Evolutionary conservation across 2,113 vertebrate species (phyloP).

Genomic region (Triplophysa siluroides): DNA sequence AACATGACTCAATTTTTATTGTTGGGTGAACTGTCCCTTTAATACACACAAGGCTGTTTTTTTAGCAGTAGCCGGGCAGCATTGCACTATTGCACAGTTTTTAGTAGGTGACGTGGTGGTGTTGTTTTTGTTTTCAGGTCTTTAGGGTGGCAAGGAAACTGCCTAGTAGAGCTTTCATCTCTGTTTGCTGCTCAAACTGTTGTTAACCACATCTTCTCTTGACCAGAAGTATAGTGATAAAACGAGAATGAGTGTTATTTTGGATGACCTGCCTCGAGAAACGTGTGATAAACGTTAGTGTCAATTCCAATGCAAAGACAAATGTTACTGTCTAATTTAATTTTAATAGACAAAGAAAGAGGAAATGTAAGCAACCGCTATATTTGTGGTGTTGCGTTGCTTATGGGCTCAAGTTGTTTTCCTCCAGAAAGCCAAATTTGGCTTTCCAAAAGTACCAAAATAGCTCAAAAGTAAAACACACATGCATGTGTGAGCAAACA

Average conservation of each 20-base stretch:
- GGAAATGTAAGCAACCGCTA: neutral
- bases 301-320: neutral
- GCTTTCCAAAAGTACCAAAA: too few relatives aligned
- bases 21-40: neutral
- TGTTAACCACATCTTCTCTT: constrained; percentile 1
- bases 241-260: neutral
- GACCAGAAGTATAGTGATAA: neutral
- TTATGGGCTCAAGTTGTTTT: neutral
- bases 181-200: neutral
- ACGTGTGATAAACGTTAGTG: neutral
- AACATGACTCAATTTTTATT: neutral
- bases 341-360: neutral
- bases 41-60: neutral
- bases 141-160: constrained; percentile 10
- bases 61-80: neutral
- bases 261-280: neutral
- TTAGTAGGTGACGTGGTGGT: neutral
- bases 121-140: neutral
- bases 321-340: neutral
- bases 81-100: constrained; percentile 17
- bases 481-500: neutral
- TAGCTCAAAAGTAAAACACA: neutral
- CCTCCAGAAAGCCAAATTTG: neutral
- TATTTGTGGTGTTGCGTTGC: neutral
- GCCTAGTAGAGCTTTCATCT: neutral